Conservation (phyloP, 2,797 vertebrate species). For the Dallia pectoralis region DNA sequence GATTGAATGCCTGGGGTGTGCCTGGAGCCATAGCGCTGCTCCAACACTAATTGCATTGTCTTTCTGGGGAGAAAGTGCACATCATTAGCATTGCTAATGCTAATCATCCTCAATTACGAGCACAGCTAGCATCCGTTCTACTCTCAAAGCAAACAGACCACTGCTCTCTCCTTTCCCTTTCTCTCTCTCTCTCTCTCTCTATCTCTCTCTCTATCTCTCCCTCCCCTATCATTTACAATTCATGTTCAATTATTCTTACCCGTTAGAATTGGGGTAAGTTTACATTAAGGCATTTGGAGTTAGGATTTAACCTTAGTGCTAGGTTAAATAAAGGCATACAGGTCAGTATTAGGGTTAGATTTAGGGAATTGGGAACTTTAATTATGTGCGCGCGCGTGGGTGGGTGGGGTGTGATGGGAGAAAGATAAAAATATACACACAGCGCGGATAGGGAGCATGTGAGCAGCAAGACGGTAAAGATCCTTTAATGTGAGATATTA, state of each 20-base stretch:
- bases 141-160: background rate
- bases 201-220: background rate
- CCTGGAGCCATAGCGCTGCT: slow-evolving; percentile 74
- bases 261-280: too few relatives aligned
- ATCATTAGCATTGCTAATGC: slow-evolving; percentile 79
- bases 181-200: background rate
- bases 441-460: slow-evolving; percentile 10
- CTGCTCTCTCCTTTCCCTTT: background rate
- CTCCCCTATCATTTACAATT: background rate
- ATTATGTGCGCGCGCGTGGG: slow-evolving; percentile 12
- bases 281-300: too few relatives aligned
- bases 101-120: slow-evolving; percentile 78
- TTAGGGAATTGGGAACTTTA: slow-evolving; percentile 20
- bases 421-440: slow-evolving; percentile 5
- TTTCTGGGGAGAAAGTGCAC: slow-evolving; percentile 73
- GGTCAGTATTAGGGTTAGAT: slow-evolving; percentile 37
- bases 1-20: slow-evolving; percentile 50
- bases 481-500: background rate
- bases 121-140: slow-evolving; percentile 29
- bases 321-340: too few relatives aligned
- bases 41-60: slow-evolving; percentile 79
- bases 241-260: too few relatives aligned
- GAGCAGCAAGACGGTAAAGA: background rate
- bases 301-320: too few relatives aligned
- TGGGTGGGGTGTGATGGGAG: background rate